Evolutionary conservation across 2,888 invertebrate species (phyloP).

Genomic region (Elysia crispata): DNA sequence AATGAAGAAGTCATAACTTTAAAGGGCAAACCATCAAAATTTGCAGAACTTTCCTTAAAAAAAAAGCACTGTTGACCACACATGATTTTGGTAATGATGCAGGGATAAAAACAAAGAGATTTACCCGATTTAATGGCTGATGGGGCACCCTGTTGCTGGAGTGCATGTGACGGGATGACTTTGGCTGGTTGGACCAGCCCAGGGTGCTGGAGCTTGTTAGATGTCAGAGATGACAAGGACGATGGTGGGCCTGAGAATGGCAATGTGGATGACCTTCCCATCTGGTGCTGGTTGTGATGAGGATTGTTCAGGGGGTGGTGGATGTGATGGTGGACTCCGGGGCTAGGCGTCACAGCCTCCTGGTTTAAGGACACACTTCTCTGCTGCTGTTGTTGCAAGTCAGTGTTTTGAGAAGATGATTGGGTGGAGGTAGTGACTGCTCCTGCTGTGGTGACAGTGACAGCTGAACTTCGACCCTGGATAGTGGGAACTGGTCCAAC

Average conservation of each 20-base stretch:
- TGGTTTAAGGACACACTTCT: conserved; percentile 24
- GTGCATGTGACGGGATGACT: conserved; percentile 46
- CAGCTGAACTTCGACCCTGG: background rate
- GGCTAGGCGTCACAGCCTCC: no score
- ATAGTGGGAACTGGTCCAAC: background rate
- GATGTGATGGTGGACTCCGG: no score
- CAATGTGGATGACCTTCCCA: conserved; percentile 5
- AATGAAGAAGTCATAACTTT: no score
- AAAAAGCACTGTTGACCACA: no score
- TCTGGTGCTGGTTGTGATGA: no score
- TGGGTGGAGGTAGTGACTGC: conserved; percentile 2
- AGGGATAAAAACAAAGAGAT: no score
- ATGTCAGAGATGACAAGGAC: background rate
- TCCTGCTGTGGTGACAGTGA: background rate
- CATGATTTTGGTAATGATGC: no score
- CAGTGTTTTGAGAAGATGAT: no score
- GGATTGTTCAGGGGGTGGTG: no score
- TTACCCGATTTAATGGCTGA: conserved; percentile 38
- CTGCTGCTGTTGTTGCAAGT: conserved; percentile 15
- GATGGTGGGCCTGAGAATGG: background rate
- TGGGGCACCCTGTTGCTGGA: conserved; percentile 31
- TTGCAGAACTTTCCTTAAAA: no score
- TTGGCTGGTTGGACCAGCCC: conserved; percentile 45
- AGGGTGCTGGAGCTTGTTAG: conserved; percentile 26
- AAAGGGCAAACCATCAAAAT: no score